These are phyloP conservation scores for Drosophila hydei DNA, from an alignment of 1,140 invertebrate species.

Conservation along the genomic window DNA sequence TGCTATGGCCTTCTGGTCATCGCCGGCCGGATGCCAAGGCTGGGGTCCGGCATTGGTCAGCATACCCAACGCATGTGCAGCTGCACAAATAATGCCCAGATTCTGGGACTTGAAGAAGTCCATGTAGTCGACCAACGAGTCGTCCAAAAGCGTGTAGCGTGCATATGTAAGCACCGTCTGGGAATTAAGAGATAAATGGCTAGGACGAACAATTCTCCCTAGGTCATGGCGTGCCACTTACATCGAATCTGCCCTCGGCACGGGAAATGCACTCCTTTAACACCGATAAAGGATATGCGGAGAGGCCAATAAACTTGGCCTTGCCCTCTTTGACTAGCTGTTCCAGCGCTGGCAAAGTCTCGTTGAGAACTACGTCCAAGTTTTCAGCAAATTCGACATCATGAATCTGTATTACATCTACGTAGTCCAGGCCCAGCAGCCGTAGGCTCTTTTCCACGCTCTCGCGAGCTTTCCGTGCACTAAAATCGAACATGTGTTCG, in stretches of 20 bases:
- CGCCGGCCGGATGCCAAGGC: slow-evolving; percentile 92
- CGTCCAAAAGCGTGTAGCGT: slow-evolving; percentile 91
- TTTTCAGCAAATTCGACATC: slow-evolving; percentile 95
- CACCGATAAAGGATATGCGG: slow-evolving; percentile 92
- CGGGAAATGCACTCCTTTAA: slow-evolving; percentile 90
- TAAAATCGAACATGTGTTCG: slow-evolving; percentile 94
- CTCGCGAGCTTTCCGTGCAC: slow-evolving; percentile 88
- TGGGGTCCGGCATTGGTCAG: slow-evolving; percentile 90
- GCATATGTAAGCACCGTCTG: slow-evolving; percentile 91
- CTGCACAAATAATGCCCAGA: slow-evolving; percentile 93
- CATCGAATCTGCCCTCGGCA: slow-evolving; percentile 68
- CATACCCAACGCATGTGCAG: slow-evolving; percentile 92
- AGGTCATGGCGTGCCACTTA: slow-evolving; percentile 21
- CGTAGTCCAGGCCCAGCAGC: slow-evolving; percentile 90
- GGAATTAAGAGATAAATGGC: slow-evolving; percentile 61
- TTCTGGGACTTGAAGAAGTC: slow-evolving; percentile 89
- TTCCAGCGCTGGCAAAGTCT: slow-evolving; percentile 93
- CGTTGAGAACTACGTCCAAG: slow-evolving; percentile 91
- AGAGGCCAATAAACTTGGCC: slow-evolving; percentile 92
- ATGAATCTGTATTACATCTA: slow-evolving; percentile 96
- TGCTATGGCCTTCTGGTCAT: slow-evolving; percentile 88
- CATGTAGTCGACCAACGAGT: slow-evolving; percentile 89
- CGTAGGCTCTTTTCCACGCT: slow-evolving; percentile 92
- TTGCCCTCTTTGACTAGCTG: slow-evolving; percentile 90
- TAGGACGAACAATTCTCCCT: no score